Conservation (phyloP, 1,140 invertebrate genomes). For the Trachymyrmex septentrionalis region DNA sequence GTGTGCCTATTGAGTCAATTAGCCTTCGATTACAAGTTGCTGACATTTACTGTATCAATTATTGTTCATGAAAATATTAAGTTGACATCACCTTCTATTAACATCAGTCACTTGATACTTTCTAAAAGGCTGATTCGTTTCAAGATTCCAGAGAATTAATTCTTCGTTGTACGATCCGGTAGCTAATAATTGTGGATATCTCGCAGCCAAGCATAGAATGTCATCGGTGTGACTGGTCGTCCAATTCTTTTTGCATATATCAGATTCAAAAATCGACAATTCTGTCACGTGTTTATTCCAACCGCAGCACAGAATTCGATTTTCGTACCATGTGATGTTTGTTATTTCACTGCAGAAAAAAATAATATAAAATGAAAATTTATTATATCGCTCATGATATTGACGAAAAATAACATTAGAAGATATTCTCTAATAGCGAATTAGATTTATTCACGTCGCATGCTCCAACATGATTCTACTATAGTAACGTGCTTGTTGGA, state of each 20-base stretch:
- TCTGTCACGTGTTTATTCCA: slow-evolving; percentile 91
- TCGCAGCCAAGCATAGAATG: slow-evolving; percentile 89
- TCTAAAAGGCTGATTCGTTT: slow-evolving; percentile 90
- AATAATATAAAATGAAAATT: slow-evolving; percentile 12
- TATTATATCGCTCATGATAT: not conserved
- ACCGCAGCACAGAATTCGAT: slow-evolving; percentile 90
- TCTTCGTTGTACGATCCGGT: slow-evolving; percentile 92
- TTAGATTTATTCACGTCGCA: too few species aligned
- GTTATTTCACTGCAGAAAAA: slow-evolving; percentile 79
- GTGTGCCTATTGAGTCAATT: slow-evolving; percentile 14
- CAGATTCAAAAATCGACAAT: slow-evolving; percentile 88
- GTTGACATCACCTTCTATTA: slow-evolving; percentile 70
- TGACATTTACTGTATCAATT: not conserved
- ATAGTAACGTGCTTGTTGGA: too few species aligned
- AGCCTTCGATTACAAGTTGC: not conserved
- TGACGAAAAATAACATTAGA: not conserved
- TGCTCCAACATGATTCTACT: too few species aligned
- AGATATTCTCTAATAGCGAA: too few species aligned
- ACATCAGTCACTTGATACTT: slow-evolving; percentile 77
- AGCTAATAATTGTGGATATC: slow-evolving; percentile 89
- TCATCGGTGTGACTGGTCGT: slow-evolving; percentile 90
- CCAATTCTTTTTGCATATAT: slow-evolving; percentile 87
- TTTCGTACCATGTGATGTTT: slow-evolving; percentile 80
- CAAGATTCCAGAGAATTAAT: slow-evolving; percentile 92
- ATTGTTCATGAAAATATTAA: slow-evolving; percentile 35